phyloP scores from a whole-genome alignment of 2,113 vertebrate species.

The Ictidomys tridecemlineatus region DNA sequence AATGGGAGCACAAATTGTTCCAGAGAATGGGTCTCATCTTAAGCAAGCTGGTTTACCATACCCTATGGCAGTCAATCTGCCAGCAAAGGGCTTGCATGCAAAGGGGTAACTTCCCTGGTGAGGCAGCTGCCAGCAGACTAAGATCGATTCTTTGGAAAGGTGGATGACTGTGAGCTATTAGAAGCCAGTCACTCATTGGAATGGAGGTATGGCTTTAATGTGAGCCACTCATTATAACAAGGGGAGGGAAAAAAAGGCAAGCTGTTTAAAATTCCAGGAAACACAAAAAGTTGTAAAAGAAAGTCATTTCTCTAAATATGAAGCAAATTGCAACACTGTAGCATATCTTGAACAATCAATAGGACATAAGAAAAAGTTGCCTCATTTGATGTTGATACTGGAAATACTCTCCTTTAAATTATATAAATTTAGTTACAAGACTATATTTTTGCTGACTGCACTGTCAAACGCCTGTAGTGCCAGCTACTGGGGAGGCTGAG shows the following conservation, averaged over 20 bases:
- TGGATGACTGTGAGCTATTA: neutral
- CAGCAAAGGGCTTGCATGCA: neutral
- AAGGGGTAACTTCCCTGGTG: neutral
- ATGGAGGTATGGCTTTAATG: neutral
- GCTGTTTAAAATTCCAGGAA: constrained; percentile 24
- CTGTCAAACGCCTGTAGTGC: too few species aligned
- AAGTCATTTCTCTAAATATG: constrained; percentile 3
- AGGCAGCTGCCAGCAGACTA: neutral
- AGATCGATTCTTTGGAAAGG: neutral
- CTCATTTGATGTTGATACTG: constrained; percentile 29
- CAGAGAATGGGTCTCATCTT: neutral
- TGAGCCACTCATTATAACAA: neutral
- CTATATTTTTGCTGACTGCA: neutral
- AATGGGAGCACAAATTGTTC: neutral
- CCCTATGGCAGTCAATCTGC: neutral
- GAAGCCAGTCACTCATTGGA: neutral
- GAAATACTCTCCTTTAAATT: constrained; percentile 59
- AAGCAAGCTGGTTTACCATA: neutral
- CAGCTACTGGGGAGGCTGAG: neutral
- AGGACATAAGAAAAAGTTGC: neutral
- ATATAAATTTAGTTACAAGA: constrained; percentile 25
- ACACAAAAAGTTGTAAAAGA: neutral
- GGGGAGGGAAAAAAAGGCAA: neutral
- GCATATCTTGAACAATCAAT: neutral
- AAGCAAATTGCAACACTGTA: neutral